Evolutionary conservation across 92 coral and sea anemone genomes (phyloP).

Genomic region (Epizoanthus stellaris): DNA sequence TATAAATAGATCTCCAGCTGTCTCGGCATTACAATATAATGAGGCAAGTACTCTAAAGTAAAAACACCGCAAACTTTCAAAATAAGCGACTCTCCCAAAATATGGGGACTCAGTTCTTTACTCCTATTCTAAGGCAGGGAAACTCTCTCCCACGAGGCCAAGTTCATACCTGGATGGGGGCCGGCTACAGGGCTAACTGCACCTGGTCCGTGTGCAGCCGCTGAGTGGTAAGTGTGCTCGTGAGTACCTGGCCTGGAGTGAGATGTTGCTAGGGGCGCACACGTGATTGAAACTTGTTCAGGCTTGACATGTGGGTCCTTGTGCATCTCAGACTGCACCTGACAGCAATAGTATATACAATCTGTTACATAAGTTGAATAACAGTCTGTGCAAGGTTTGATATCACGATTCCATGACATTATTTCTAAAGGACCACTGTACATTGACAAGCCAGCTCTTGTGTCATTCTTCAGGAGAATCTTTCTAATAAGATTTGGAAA

Average conservation of each 20-base stretch:
- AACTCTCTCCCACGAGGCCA: neutral
- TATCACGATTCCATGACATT: neutral
- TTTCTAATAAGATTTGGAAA: neutral
- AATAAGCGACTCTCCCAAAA: too few relatives aligned
- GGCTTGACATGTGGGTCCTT: constrained; percentile 96
- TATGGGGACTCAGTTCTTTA: too few relatives aligned
- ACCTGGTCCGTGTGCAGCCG: constrained; percentile 58
- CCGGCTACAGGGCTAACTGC: constrained; percentile 78
- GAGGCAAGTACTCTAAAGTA: too few relatives aligned
- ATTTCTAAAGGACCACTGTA: neutral
- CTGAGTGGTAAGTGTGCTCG: constrained; percentile 74
- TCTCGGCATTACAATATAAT: too few relatives aligned
- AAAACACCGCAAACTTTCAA: too few relatives aligned
- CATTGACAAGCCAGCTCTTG: neutral
- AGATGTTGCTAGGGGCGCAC: constrained; percentile 62
- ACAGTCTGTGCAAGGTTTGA: neutral
- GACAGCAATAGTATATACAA: neutral
- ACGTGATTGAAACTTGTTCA: constrained; percentile 85
- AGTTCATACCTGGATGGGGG: constrained; percentile 53
- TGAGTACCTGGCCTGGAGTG: constrained; percentile 78
- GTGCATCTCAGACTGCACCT: constrained; percentile 90
- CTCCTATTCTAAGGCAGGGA: too few relatives aligned
- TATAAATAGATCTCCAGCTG: too few relatives aligned
- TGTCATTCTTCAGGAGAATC: neutral
- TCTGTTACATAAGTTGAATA: neutral